Evolutionary conservation across 2,113 vertebrate species (phyloP), one percentile per base, ranked within the genome.

Genomic region (Gasterosteus aculeatus): DNA sequence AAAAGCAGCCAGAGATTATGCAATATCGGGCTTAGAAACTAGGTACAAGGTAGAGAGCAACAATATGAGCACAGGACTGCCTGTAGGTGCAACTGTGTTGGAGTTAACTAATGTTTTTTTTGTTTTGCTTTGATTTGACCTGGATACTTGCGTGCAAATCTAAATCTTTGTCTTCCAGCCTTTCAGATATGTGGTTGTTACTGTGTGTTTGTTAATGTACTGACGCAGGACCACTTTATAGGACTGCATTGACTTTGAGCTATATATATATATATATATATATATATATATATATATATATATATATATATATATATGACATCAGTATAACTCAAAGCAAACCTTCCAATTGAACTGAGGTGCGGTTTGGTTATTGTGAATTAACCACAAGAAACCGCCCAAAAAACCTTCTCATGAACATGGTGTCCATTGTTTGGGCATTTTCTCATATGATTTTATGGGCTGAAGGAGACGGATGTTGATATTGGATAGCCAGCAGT

Each of bases 1-100:
- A 19, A 66, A 80, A 53, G 29, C 65, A 66, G 70, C 83, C 51
- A 51, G 70, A 81, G 80, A 76, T 60, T 63, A 69, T 85, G 44
- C 74, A 81, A 18, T 56, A 72, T 69, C 42, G 78, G 2, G 1
- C 58, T 51, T 51, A 73, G 42, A 73, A 54, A 63, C 38, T 12
- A 10, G 12, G 22, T 26, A 26, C 22, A 26, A 81, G 9, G 1
- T 12, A 14, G 19, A 81, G 14, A 11, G 58, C n/a, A 35, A 7
- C n/a, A 47, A 8, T 56, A 35, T 33, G 31, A 61, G 19, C 29
- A 14, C 46, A 42, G 38, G 38, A 31, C 22, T 51, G 3, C 35
- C 7, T 29, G n/a, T 29, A 33, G 15, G 39, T 68, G 42, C 60
- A 60, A 19, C 1, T 12, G 12, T 59, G 22, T 44, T 46, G 41